These are phyloP conservation scores for Lysiphlebus fabarum DNA, from an alignment of 1,140 invertebrate species.

Conservation along the genomic window DNA sequence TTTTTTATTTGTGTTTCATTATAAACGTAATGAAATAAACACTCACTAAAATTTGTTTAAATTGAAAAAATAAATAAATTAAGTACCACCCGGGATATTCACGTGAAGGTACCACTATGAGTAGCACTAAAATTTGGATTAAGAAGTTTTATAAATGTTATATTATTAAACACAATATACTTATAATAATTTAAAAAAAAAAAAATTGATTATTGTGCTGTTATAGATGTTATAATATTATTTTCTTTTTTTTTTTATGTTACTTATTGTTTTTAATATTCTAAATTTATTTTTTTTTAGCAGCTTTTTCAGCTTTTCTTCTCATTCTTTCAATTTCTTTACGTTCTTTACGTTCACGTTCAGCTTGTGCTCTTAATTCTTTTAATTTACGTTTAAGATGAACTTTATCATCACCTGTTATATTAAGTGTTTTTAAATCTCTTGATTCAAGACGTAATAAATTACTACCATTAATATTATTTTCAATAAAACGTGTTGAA, in stretches of 20 bases:
- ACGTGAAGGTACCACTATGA: conserved; percentile 5
- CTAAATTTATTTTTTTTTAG: conserved; percentile 62
- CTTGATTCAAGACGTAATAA: conserved; percentile 80
- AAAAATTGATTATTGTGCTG: not conserved
- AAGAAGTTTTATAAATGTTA: not conserved
- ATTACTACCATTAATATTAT: conserved; percentile 77
- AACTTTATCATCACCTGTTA: conserved; percentile 75
- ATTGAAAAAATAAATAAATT: not conserved
- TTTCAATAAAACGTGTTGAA: conserved; percentile 77
- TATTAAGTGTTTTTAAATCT: conserved; percentile 82
- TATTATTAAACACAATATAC: too few relatives aligned
- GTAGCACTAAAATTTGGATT: conserved; percentile 7
- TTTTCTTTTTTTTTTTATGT: conserved; percentile 1
- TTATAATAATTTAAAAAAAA: not conserved
- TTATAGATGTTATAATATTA: too few relatives aligned
- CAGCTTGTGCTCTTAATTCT: conserved; percentile 74
- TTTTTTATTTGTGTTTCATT: too few relatives aligned
- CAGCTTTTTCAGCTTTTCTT: conserved; percentile 78
- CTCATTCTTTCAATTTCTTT: conserved; percentile 74
- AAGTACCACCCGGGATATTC: not conserved
- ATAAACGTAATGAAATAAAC: too few relatives aligned
- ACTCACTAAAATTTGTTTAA: too few relatives aligned
- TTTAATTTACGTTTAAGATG: conserved; percentile 85
- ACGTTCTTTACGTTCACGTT: conserved; percentile 77
- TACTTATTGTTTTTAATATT: too few relatives aligned